phyloP scores from a whole-genome alignment of 2,113 vertebrate species.

The Tragelaphus scriptus region DNA sequence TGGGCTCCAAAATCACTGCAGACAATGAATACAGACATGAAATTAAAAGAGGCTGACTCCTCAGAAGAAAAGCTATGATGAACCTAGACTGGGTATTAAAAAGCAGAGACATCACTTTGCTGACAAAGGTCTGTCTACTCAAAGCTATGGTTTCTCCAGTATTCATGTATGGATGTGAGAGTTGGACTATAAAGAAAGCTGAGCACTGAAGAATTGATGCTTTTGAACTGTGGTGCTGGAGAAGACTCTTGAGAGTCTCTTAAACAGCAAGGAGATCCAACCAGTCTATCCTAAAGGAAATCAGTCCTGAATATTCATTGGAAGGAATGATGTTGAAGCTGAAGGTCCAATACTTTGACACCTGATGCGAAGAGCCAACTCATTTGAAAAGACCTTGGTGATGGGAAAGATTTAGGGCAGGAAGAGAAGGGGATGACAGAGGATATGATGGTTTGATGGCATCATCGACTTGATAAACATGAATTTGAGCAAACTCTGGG shows the following conservation, averaged over 20 bases:
- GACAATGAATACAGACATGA: not conserved
- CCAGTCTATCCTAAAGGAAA: not conserved
- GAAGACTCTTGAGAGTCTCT: not conserved
- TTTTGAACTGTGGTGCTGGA: not conserved
- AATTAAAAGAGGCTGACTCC: not conserved
- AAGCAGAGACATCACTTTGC: not conserved
- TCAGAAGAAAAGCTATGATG: not conserved
- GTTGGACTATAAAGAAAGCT: not conserved
- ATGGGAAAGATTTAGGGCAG: not conserved
- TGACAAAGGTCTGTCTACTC: not conserved
- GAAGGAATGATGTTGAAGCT: not conserved
- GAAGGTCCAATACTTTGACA: not conserved
- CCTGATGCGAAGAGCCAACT: accelerated
- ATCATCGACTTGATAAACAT: not conserved
- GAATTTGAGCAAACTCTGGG: not conserved
- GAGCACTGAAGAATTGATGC: not conserved
- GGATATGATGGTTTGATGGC: not conserved
- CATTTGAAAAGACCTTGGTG: not conserved
- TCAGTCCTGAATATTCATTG: not conserved
- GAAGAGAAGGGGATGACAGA: not conserved
- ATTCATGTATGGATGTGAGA: not conserved
- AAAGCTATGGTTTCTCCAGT: not conserved
- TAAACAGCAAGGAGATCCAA: not conserved
- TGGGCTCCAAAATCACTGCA: not conserved
- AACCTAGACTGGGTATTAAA: not conserved